Conservation (phyloP, 2,888 invertebrate genomes). For the Tetragonisca angustula region DNA sequence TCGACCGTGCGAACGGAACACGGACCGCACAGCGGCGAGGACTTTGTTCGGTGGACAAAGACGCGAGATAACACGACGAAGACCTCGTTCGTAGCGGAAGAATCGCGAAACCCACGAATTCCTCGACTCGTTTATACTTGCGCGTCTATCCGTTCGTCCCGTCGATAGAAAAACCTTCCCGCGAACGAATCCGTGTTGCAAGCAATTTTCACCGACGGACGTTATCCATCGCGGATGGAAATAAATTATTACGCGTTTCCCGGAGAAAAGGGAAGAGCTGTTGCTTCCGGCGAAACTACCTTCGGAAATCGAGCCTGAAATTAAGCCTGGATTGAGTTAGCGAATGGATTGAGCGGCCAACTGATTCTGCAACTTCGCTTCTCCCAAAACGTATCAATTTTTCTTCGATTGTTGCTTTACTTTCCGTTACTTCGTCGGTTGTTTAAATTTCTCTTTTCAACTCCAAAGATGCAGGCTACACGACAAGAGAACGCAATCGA, state of each 20-base stretch:
- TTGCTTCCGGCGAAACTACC: slow-evolving; percentile 5
- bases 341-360: slow-evolving; percentile 41
- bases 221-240: not conserved
- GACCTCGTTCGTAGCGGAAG: slow-evolving; percentile 34
- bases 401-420: not conserved
- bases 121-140: slow-evolving; percentile 58
- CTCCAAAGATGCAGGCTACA: not conserved
- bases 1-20: slow-evolving; percentile 21
- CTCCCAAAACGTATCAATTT: slow-evolving; percentile 26
- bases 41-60: not conserved
- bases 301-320: slow-evolving; percentile 28
- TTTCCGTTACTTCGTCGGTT: not conserved
- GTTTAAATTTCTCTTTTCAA: not conserved
- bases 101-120: slow-evolving; percentile 57
- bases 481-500: not conserved
- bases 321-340: slow-evolving; percentile 46
- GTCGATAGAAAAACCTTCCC: slow-evolving; percentile 18
- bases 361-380: slow-evolving; percentile 49
- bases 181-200: slow-evolving; percentile 10
- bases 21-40: not conserved
- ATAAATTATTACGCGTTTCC: slow-evolving; percentile 38
- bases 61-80: not conserved
- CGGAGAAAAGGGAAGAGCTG: slow-evolving; percentile 24
- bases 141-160: slow-evolving; percentile 42
- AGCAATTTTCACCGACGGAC: slow-evolving; percentile 29